Evolutionary conservation across 2,797 vertebrate species (phyloP).

Genomic region (Anas flavirostris): DNA sequence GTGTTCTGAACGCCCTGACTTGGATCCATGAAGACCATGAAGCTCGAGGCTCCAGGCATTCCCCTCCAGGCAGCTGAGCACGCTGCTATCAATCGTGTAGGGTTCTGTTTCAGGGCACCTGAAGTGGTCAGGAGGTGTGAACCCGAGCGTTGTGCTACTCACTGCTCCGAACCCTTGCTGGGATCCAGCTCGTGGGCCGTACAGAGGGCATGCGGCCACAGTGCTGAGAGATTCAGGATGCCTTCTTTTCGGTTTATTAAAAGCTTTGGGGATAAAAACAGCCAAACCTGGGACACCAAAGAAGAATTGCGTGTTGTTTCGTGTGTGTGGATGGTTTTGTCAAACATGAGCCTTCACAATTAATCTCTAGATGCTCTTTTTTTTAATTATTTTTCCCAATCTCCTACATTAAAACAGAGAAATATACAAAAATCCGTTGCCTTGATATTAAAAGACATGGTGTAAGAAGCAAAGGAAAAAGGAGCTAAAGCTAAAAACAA

Average conservation of each 20-base stretch:
- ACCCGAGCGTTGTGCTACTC: fast-evolving
- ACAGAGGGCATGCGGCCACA: fast-evolving
- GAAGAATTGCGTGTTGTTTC: neutral
- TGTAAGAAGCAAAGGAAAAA: neutral
- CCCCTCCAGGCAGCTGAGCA: neutral
- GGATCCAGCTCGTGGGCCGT: neutral
- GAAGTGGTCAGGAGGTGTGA: neutral
- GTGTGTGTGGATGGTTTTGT: neutral
- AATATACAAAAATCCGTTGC: neutral
- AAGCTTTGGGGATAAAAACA: neutral
- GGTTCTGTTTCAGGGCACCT: neutral
- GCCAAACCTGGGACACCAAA: neutral
- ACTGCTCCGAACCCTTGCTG: neutral
- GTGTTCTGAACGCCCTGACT: neutral
- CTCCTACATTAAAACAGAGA: neutral
- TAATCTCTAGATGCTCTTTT: neutral
- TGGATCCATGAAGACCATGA: neutral
- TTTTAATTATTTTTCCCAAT: neutral
- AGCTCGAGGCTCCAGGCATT: neutral
- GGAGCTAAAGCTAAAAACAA: neutral
- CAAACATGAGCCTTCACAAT: neutral
- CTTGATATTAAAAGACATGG: neutral
- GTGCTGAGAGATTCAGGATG: too few relatives aligned
- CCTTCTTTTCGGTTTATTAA: neutral
- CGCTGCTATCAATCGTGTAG: too few relatives aligned